A percentile compares a stretch with the other conserved stretches of the same genome.
These are phyloP conservation scores for Todus mexicanus DNA, from an alignment of 2,797 vertebrate species.

Conservation along the genomic window DNA sequence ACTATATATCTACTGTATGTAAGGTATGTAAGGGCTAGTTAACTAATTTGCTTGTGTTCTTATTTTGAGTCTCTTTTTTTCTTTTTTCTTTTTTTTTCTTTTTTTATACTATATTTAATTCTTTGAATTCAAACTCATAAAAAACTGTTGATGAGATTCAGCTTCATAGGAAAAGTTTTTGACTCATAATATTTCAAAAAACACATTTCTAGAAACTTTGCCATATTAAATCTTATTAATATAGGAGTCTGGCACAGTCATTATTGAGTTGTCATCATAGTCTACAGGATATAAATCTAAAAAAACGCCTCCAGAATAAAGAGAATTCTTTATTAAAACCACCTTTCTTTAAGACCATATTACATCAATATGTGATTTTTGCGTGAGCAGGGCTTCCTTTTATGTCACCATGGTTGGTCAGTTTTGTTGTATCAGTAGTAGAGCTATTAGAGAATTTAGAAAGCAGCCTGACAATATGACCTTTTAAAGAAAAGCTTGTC, in stretches of 20 bases:
- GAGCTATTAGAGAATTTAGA: background rate
- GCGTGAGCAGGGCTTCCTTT: constrained; percentile 24
- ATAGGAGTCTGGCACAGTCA: constrained; percentile 73
- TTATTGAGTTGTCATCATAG: constrained; percentile 81
- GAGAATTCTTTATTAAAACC: constrained; percentile 77
- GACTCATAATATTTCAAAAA: constrained; percentile 81
- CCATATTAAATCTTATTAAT: constrained; percentile 80
- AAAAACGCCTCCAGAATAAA: constrained; percentile 69
- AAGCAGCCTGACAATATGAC: background rate
- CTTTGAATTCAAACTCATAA: constrained; percentile 70
- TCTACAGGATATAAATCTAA: constrained; percentile 77
- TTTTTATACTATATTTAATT: constrained; percentile 56
- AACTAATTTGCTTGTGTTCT: constrained; percentile 60
- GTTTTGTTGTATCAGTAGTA: constrained; percentile 21
- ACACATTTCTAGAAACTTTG: constrained; percentile 75
- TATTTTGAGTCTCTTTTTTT: background rate
- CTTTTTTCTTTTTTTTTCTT: background rate
- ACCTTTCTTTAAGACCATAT: constrained; percentile 70
- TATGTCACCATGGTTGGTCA: constrained; percentile 42
- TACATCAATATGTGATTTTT: constrained; percentile 68
- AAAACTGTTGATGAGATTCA: constrained; percentile 74
- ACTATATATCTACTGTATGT: background rate
- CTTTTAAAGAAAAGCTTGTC: background rate
- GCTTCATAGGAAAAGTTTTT: constrained; percentile 71
- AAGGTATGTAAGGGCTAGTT: constrained; percentile 53